A percentile compares a stretch with the other conserved stretches of the same genome.
Conservation (phyloP, 2,113 vertebrate genomes). For the Alligator sinensis region DNA sequence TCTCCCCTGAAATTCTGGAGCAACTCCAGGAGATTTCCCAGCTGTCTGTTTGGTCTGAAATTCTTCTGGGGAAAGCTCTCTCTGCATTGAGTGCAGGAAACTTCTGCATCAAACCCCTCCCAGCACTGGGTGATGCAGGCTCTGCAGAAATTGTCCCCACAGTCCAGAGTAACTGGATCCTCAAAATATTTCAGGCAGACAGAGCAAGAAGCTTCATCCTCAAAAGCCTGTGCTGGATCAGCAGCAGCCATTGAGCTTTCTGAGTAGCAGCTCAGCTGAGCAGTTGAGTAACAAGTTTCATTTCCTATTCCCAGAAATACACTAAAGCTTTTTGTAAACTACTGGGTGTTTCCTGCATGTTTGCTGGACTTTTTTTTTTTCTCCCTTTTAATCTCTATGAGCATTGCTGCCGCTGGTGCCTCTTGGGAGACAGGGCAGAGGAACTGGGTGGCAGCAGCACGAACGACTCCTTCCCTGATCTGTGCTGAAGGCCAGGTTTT, state of each 20-base stretch:
- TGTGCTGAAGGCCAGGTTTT: no score
- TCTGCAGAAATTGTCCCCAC: conserved; percentile 74
- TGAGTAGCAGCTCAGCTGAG: neutral
- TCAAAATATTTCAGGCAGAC: conserved; percentile 73
- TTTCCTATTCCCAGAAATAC: neutral
- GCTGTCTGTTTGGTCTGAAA: conserved; percentile 69
- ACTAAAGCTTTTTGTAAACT: conserved; percentile 27
- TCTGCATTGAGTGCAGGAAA: conserved; percentile 72
- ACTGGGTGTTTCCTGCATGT: neutral
- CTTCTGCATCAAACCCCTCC: neutral
- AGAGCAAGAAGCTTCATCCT: conserved; percentile 68
- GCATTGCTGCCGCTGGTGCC: neutral
- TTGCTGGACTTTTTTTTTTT: neutral
- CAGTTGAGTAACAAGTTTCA: neutral
- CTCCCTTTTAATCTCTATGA: neutral
- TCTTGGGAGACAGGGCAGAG: neutral
- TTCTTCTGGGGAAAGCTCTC: conserved; percentile 62
- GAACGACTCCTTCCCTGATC: no score
- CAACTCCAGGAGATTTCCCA: conserved; percentile 47
- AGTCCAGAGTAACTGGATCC: conserved; percentile 69
- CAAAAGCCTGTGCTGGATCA: neutral
- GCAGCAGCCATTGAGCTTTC: neutral
- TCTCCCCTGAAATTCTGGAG: conserved; percentile 15
- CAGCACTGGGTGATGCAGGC: conserved; percentile 72
- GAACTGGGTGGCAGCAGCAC: no score